Evolutionary conservation across 2,797 vertebrate genomes (phyloP).

Genomic region (Rhodeus uyekii): DNA sequence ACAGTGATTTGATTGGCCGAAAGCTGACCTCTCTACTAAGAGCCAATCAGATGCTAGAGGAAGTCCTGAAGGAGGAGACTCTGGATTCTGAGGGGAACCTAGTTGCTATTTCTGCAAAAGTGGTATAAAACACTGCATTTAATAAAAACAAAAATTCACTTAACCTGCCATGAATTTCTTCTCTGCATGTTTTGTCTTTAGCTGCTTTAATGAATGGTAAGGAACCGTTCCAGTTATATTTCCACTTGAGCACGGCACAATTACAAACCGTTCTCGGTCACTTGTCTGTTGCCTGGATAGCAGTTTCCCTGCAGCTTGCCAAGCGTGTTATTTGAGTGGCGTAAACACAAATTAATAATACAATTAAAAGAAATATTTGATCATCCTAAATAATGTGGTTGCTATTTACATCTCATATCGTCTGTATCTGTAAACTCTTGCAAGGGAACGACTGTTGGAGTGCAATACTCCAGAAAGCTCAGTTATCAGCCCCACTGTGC

Average conservation of each 20-base stretch:
- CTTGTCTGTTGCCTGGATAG: not conserved
- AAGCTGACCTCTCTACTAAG: conserved; percentile 80
- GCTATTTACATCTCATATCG: not conserved
- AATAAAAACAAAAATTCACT: not conserved
- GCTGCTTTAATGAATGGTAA: not conserved
- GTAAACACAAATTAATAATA: not conserved
- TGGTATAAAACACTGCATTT: conserved; percentile 78
- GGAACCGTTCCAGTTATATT: not conserved
- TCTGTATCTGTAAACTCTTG: not conserved
- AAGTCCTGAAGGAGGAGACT: conserved; percentile 79
- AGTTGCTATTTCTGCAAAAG: conserved; percentile 77
- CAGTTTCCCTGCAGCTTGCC: not conserved
- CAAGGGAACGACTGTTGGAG: not conserved
- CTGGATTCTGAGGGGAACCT: conserved; percentile 74
- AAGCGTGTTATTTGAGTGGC: not conserved
- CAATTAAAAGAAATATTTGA: not conserved
- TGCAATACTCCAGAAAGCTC: not conserved
- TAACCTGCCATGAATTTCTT: not conserved
- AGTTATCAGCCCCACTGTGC: not conserved
- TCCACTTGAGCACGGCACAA: not conserved
- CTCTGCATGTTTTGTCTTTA: not conserved
- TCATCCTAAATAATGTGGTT: not conserved
- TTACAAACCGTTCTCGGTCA: not conserved
- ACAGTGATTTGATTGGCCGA: conserved; percentile 82
- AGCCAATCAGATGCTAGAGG: conserved; percentile 75